Conservation (phyloP, 2,797 vertebrate species). For the Gallirallus australis region DNA sequence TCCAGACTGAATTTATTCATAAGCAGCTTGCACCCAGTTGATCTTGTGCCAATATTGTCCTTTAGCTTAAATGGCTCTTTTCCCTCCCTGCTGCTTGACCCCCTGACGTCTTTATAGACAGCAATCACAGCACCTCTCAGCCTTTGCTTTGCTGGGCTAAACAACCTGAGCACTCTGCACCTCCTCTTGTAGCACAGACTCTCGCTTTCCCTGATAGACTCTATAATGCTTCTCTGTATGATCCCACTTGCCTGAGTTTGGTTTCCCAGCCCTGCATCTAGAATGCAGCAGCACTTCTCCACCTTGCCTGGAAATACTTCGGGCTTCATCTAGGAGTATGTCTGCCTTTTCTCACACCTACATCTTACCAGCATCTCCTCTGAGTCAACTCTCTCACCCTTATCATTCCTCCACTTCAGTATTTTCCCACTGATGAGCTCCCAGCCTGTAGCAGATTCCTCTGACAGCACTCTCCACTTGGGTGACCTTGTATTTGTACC, state of each 20-base stretch:
- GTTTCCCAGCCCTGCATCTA: background rate
- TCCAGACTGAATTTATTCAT: conserved; percentile 20
- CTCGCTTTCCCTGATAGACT: background rate
- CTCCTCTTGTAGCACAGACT: background rate
- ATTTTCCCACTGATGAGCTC: background rate
- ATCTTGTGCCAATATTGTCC: background rate
- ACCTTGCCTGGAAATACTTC: background rate
- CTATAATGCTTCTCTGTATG: background rate
- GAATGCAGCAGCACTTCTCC: background rate
- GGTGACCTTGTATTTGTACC: background rate
- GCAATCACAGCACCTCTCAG: background rate
- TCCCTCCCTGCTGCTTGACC: background rate
- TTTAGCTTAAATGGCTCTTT: background rate
- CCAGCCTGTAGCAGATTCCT: background rate
- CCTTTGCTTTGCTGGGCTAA: background rate
- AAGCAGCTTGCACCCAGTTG: background rate
- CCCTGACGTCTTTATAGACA: background rate
- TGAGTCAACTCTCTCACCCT: background rate
- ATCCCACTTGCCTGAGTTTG: background rate
- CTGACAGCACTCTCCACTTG: background rate
- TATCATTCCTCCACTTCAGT: background rate
- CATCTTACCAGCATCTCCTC: background rate
- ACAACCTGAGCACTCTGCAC: background rate
- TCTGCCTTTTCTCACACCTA: background rate
- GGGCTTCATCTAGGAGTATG: background rate